These are phyloP conservation scores for Prosopocoilus inquinatus DNA, from an alignment of 2,888 invertebrate genomes.

Conservation along the genomic window DNA sequence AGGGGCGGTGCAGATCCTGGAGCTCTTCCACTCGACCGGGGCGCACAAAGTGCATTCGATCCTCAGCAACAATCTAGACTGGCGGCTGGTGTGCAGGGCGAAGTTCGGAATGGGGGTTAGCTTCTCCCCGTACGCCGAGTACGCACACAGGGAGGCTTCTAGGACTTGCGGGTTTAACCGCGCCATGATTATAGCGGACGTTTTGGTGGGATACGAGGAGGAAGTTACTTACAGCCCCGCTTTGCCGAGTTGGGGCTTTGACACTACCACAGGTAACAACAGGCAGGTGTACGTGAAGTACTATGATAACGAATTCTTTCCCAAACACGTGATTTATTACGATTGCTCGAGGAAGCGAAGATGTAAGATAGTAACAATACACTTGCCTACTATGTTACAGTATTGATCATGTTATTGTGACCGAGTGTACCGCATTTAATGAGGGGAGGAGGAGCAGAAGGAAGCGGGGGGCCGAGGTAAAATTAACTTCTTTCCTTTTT, in stretches of 20 bases:
- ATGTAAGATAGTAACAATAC: too few relatives aligned
- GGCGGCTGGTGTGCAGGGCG: constrained; percentile 30
- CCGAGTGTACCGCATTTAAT: too few relatives aligned
- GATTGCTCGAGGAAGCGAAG: too few relatives aligned
- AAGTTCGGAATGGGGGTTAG: constrained; percentile 42
- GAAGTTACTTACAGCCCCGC: constrained; percentile 19
- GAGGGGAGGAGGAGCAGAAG: too few relatives aligned
- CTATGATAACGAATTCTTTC: constrained; percentile 45
- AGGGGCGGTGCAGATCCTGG: constrained; percentile 17
- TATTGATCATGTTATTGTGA: too few relatives aligned
- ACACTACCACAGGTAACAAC: constrained; percentile 30
- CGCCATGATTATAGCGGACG: constrained; percentile 41
- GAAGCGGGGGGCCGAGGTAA: too few relatives aligned
- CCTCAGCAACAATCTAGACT: constrained; percentile 37
- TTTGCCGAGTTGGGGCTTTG: background rate
- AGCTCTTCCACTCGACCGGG: constrained; percentile 37
- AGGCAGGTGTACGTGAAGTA: constrained; percentile 42
- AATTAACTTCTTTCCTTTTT: too few relatives aligned
- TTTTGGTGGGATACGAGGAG: constrained; percentile 32
- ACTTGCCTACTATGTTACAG: too few relatives aligned
- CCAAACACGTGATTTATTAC: constrained; percentile 39
- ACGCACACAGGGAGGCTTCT: constrained; percentile 35
- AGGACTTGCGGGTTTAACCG: constrained; percentile 28
- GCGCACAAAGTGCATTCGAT: constrained; percentile 34
- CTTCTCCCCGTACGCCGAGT: constrained; percentile 34